These are phyloP conservation scores for Unio delphinus DNA, from an alignment of 2,888 invertebrate genomes.

Conservation along the genomic window DNA sequence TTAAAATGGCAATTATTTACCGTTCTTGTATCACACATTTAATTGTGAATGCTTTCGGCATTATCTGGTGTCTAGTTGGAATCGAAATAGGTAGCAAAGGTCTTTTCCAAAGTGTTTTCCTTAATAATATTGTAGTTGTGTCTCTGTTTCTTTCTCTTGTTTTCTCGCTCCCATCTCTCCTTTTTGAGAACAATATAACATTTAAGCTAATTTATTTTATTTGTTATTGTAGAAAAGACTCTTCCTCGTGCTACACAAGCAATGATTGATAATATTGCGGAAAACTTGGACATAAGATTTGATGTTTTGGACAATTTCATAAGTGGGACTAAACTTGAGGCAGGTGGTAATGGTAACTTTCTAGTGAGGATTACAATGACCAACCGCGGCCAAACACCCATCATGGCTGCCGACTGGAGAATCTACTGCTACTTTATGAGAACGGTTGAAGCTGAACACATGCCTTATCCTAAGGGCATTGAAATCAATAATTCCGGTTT, in stretches of 20 bases:
- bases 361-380: slow-evolving; percentile 38
- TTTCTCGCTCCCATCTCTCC: too few species aligned
- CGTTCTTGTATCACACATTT: too few species aligned
- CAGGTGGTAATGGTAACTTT: slow-evolving; percentile 11
- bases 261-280: slow-evolving; percentile 20
- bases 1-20: too few species aligned
- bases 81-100: too few species aligned
- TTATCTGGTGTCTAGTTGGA: too few species aligned
- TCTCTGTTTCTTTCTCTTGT: too few species aligned
- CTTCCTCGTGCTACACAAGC: slow-evolving; percentile 17
- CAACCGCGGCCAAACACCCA: slow-evolving; percentile 38
- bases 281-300: slow-evolving; percentile 13
- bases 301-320: slow-evolving; percentile 23
- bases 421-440: slow-evolving; percentile 29
- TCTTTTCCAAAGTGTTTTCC: too few species aligned
- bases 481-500: slow-evolving; percentile 20
- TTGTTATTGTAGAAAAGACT: slow-evolving; percentile 11
- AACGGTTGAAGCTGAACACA: slow-evolving; percentile 11
- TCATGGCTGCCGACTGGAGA: slow-evolving; percentile 41
- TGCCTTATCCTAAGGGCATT: slow-evolving; percentile 28
- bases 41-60: too few species aligned
- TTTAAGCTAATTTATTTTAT: not conserved
- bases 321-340: slow-evolving; percentile 13
- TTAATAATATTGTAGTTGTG: too few species aligned
- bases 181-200: too few species aligned